A percentile compares a stretch with the other conserved stretches of the same genome.
phyloP scores from a whole-genome alignment of 2,113 vertebrate genomes.

The Silurus glanis region DNA sequence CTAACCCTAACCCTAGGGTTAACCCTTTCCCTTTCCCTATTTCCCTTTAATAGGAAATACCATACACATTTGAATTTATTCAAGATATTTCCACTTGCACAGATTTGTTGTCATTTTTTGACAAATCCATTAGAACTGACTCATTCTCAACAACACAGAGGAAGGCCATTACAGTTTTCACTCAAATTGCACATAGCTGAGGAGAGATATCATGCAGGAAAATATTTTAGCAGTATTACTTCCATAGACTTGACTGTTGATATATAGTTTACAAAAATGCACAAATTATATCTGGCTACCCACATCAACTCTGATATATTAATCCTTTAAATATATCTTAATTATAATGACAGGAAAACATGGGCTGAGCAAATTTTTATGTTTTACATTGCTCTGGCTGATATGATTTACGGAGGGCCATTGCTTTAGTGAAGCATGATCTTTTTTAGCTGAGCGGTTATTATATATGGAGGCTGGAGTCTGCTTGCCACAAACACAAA shows the following conservation, averaged over 20 bases:
- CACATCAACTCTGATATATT: not conserved
- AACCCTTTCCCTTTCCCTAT: too few relatives aligned
- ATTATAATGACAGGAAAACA: not conserved
- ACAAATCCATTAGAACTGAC: not conserved
- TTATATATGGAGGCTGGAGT: slow-evolving; percentile 6
- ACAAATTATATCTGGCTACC: slow-evolving; percentile 3
- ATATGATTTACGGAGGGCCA: not conserved
- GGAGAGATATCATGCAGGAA: not conserved
- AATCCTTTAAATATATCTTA: not conserved
- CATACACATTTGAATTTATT: too few relatives aligned
- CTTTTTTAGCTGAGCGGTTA: slow-evolving; percentile 1
- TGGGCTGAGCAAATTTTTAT: not conserved
- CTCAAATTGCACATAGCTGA: not conserved
- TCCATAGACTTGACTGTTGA: not conserved
- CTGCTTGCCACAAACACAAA: slow-evolving; percentile 48
- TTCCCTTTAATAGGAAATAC: too few relatives aligned
- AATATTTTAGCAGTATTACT: not conserved
- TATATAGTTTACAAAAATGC: not conserved
- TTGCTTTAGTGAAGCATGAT: not conserved
- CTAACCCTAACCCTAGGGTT: too few relatives aligned
- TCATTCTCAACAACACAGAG: not conserved
- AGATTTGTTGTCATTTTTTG: too few relatives aligned
- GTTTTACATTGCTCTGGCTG: slow-evolving; percentile 4
- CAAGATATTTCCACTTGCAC: too few relatives aligned
- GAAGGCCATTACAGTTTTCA: not conserved